A percentile compares a stretch with the other conserved stretches of the same genome.
phyloP scores from a whole-genome alignment of 30 jellyfish, hydroid and myxozoan genomes.

The Turritopsis dohrnii region DNA sequence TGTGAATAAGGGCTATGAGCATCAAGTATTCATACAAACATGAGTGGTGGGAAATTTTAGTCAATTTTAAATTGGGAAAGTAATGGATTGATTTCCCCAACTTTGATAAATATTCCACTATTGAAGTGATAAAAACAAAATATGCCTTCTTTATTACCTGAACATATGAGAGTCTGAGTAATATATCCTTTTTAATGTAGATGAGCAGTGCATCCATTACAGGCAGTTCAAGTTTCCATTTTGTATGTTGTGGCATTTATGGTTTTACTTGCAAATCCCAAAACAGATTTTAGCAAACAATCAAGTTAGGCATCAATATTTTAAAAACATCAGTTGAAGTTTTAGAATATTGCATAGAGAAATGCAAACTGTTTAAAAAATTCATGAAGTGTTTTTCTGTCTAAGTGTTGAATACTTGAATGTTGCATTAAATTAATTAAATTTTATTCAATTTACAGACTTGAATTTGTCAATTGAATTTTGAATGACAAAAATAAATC shows the following conservation, averaged over 20 bases:
- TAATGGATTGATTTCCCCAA: too few relatives aligned
- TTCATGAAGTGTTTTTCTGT: background rate
- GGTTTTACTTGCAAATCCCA: background rate
- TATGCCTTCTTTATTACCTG: background rate
- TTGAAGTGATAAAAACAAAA: slow-evolving; percentile 9
- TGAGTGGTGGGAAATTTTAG: too few relatives aligned
- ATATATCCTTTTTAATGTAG: background rate
- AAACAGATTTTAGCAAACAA: background rate
- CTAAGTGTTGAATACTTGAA: background rate
- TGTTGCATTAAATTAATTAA: too few relatives aligned
- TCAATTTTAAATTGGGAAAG: too few relatives aligned
- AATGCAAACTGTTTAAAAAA: background rate
- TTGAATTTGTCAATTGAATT: too few relatives aligned
- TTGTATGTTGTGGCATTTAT: background rate
- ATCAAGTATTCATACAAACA: too few relatives aligned
- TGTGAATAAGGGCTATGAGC: too few relatives aligned
- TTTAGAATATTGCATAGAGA: background rate
- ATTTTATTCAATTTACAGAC: too few relatives aligned
- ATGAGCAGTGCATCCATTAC: background rate
- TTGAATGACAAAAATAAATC: too few relatives aligned
- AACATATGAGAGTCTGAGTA: background rate
- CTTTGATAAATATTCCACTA: too few relatives aligned
- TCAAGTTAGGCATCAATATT: background rate
- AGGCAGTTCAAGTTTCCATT: background rate
- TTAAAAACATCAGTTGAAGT: background rate